These are phyloP conservation scores for Melanargia galathea DNA, from an alignment of 2,888 invertebrate genomes.

Conservation along the genomic window DNA sequence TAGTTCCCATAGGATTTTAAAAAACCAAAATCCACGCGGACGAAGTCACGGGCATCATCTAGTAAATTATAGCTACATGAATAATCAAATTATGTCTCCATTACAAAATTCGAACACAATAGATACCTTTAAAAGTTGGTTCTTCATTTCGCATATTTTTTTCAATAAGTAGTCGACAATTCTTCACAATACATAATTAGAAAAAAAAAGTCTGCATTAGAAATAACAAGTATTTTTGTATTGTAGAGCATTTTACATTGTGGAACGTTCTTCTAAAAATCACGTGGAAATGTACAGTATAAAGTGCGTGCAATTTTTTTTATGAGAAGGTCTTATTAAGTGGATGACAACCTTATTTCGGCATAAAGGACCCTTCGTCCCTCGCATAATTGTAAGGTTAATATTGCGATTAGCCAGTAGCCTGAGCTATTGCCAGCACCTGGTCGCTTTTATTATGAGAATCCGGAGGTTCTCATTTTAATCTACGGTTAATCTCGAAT, in stretches of 20 bases:
- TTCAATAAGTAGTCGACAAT: too few species aligned
- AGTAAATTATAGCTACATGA: too few species aligned
- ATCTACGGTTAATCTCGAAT: constrained; percentile 30
- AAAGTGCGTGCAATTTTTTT: constrained; percentile 15
- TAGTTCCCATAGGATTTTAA: too few species aligned
- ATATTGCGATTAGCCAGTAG: constrained; percentile 43
- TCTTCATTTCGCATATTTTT: too few species aligned
- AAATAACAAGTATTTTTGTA: background rate
- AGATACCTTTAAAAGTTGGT: too few species aligned
- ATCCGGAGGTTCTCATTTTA: constrained; percentile 29
- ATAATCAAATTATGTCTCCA: too few species aligned
- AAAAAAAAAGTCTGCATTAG: background rate
- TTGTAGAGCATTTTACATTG: too few species aligned
- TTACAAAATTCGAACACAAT: too few species aligned
- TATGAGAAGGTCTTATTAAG: constrained; percentile 12
- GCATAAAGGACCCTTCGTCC: constrained; percentile 18
- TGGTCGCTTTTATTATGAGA: constrained; percentile 36
- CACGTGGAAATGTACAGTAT: background rate
- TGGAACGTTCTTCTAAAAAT: background rate
- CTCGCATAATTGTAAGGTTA: constrained; percentile 38
- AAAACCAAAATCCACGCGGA: too few species aligned
- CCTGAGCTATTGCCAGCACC: constrained; percentile 42
- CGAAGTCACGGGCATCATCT: too few species aligned
- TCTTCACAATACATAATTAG: too few species aligned
- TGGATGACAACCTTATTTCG: constrained; percentile 15